phyloP scores from a whole-genome alignment of 2,113 vertebrate genomes.

The Gila orcuttii region DNA sequence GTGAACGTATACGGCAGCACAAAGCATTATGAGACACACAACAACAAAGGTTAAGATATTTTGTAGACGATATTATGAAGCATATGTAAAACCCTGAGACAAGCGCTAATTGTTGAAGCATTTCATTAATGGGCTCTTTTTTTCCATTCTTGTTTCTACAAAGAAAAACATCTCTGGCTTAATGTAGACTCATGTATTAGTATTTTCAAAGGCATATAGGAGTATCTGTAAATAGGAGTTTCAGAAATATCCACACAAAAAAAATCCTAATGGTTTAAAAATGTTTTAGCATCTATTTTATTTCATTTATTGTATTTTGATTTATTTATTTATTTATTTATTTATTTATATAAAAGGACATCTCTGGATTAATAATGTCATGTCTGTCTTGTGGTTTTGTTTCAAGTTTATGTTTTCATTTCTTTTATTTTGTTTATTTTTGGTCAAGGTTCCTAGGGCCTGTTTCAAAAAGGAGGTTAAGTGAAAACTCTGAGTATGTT shows the following conservation, averaged over 20 bases:
- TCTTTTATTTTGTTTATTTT: too few species aligned
- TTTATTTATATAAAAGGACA: too few species aligned
- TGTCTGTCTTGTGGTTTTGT: background rate
- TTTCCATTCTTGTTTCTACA: background rate
- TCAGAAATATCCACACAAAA: background rate
- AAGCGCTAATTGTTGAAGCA: constrained; percentile 29
- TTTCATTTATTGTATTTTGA: background rate
- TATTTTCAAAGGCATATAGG: background rate
- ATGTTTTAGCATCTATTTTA: background rate
- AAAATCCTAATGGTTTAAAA: background rate
- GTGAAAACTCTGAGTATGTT: too few species aligned
- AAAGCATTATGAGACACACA: constrained; percentile 36
- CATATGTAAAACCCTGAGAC: background rate
- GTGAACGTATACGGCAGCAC: constrained; percentile 20
- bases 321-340: too few species aligned
- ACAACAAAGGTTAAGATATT: constrained; percentile 15
- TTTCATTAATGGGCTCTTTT: background rate
- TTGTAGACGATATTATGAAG: constrained; percentile 23
- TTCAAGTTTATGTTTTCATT: background rate
- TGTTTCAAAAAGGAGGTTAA: too few species aligned
- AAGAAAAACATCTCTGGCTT: background rate
- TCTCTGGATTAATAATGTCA: too few species aligned
- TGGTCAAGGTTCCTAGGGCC: too few species aligned
- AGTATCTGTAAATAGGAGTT: background rate
- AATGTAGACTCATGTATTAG: background rate